Conservation (phyloP, 2,888 invertebrate species). For the Beris chalybata region DNA sequence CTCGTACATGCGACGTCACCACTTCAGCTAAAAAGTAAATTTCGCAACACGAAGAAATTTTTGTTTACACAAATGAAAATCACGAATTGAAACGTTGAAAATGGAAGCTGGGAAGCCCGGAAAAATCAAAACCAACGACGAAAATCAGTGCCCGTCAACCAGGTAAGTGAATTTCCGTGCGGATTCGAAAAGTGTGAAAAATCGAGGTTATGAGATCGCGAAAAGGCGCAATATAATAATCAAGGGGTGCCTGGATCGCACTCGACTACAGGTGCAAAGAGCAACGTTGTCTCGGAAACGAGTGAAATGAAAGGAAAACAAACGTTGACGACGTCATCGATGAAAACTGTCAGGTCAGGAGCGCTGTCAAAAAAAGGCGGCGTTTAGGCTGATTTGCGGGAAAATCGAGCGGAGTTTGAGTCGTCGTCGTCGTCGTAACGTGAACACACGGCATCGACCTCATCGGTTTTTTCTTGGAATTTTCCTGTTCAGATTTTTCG, state of each 20-base stretch:
- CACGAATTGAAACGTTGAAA: conserved; percentile 8
- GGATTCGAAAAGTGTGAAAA: not conserved
- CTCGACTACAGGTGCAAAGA: not conserved
- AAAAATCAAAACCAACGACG: conserved; percentile 49
- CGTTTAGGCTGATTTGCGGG: conserved; percentile 14
- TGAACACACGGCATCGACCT: too few species aligned
- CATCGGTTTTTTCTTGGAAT: too few species aligned
- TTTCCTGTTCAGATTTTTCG: not conserved
- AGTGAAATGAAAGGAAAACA: conserved; percentile 19
- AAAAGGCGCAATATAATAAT: not conserved
- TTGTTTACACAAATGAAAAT: conserved; percentile 27
- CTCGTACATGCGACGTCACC: too few species aligned
- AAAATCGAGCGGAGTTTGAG: conserved; percentile 13
- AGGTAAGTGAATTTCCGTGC: conserved; percentile 9
- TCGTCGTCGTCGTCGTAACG: too few species aligned
- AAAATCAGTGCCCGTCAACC: conserved; percentile 50
- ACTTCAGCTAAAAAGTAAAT: too few species aligned
- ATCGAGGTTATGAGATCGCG: conserved; percentile 18
- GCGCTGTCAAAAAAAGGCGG: conserved; percentile 27
- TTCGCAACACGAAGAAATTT: conserved; percentile 10
- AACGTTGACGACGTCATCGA: not conserved
- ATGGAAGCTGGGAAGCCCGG: conserved; percentile 48
- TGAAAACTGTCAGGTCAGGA: not conserved
- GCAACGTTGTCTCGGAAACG: conserved; percentile 6
- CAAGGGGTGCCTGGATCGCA: too few species aligned